phyloP scores from a whole-genome alignment of 2,888 invertebrate genomes.

The Acanthopleura granulata region DNA sequence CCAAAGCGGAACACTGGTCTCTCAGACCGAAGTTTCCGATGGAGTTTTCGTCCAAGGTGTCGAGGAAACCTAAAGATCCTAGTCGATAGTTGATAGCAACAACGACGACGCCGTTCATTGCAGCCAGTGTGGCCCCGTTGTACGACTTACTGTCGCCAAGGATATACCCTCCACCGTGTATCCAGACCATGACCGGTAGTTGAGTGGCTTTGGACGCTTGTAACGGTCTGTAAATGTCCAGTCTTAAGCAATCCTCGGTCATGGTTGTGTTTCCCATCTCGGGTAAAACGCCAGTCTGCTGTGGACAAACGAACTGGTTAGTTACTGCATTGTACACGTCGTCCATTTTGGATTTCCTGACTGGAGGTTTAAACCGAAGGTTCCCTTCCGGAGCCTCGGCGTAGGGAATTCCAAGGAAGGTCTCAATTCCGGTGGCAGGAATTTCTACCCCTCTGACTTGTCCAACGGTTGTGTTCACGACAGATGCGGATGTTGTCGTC shows the following conservation, averaged over 20 bases:
- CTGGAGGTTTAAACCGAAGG: conserved; percentile 7
- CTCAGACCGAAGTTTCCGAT: background rate
- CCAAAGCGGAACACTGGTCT: conserved; percentile 4
- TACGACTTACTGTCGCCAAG: background rate
- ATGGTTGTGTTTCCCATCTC: background rate
- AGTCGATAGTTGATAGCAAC: background rate
- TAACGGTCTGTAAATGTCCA: background rate
- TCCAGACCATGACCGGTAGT: background rate
- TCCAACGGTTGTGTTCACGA: background rate
- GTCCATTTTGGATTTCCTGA: background rate
- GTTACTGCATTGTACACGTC: conserved; percentile 25
- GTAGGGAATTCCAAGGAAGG: background rate
- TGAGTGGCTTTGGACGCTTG: background rate
- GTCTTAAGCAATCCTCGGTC: background rate
- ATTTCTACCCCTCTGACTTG: background rate
- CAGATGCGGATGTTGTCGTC: background rate
- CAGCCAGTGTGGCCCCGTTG: background rate
- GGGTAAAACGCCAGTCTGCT: conserved; percentile 23
- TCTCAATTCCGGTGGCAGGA: background rate
- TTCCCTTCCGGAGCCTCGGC: conserved; percentile 5
- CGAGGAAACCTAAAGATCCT: background rate
- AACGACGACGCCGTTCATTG: background rate
- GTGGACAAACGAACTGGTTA: conserved; percentile 21
- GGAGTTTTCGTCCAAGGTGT: background rate
- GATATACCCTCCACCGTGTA: background rate